phyloP scores from a whole-genome alignment of 37 sponge, comb jelly and placozoan genomes.

The Chondrilla cf. caribensis region DNA sequence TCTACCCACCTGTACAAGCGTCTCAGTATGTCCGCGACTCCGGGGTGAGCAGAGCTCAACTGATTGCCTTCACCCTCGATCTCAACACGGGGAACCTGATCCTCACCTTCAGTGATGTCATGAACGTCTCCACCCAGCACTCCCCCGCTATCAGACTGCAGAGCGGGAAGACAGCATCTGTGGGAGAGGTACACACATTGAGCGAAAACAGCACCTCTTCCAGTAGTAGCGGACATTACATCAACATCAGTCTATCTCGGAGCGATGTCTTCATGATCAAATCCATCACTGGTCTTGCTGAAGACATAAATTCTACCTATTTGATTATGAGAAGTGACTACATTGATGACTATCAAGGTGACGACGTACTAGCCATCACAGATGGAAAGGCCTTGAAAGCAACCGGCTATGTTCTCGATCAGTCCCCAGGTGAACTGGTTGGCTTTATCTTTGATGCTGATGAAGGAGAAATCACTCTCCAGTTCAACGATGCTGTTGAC shows the following conservation, averaged over 20 bases:
- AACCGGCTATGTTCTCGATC: slow-evolving; percentile 47
- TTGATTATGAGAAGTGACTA: slow-evolving; percentile 77
- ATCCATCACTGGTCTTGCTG: slow-evolving; percentile 46
- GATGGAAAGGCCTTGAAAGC: slow-evolving; percentile 80
- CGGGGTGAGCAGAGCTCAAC: slow-evolving; percentile 34
- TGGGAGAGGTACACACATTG: slow-evolving; percentile 34
- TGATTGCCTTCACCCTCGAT: slow-evolving; percentile 59
- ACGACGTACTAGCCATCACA: slow-evolving; percentile 73
- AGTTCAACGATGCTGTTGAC: slow-evolving; percentile 66
- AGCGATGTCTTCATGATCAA: slow-evolving; percentile 71
- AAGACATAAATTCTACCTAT: slow-evolving; percentile 48
- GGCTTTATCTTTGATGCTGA: slow-evolving; percentile 64
- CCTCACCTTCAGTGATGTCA: slow-evolving; percentile 78
- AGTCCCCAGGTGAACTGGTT: slow-evolving; percentile 46
- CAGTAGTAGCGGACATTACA: slow-evolving; percentile 57
- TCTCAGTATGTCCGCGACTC: slow-evolving; percentile 10
- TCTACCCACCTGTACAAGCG: neutral
- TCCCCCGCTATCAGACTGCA: slow-evolving; percentile 78
- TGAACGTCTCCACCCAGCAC: slow-evolving; percentile 57
- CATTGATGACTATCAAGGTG: slow-evolving; percentile 79
- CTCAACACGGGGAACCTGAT: slow-evolving; percentile 65
- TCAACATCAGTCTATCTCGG: slow-evolving; percentile 57
- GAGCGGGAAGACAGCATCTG: slow-evolving; percentile 48
- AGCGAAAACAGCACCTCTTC: slow-evolving; percentile 46
- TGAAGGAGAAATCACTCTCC: slow-evolving; percentile 52